A percentile compares a stretch with the other conserved stretches of the same genome.
Conservation (phyloP, 1,140 invertebrate genomes). For the Megathymus violae region DNA sequence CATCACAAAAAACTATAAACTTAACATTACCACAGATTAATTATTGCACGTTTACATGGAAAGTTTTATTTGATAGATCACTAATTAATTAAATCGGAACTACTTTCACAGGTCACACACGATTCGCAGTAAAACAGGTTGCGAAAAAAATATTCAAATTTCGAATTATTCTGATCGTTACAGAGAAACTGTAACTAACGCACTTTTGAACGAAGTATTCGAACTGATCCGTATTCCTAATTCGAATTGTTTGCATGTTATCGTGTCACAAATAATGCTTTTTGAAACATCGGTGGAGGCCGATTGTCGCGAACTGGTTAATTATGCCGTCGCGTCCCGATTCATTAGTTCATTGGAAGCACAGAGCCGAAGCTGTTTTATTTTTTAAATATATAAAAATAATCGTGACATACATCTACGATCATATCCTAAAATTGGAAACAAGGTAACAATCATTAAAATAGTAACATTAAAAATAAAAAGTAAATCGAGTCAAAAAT, state of each 20-base stretch:
- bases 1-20: constrained; percentile 39
- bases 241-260: constrained; percentile 5
- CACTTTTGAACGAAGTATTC: constrained; percentile 1
- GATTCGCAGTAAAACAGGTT: no score
- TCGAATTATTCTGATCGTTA: not conserved
- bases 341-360: constrained; percentile 74
- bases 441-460: no score
- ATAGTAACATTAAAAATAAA: no score
- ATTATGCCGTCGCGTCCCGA: constrained; percentile 76
- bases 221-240: not conserved
- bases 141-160: not conserved
- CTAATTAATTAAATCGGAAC: no score
- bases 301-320: constrained; percentile 76
- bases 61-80: no score
- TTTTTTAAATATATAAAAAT: not conserved
- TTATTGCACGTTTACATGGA: no score
- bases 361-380: constrained; percentile 54
- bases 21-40: no score
- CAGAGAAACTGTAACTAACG: no score
- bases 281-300: constrained; percentile 54
- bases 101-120: no score
- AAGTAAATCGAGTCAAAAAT: no score
- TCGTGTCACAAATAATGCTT: constrained; percentile 45
- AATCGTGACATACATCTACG: no score
- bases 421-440: no score